These are phyloP conservation scores for Temnothorax unifasciatus DNA, from an alignment of 2,888 invertebrate species.

Conservation along the genomic window DNA sequence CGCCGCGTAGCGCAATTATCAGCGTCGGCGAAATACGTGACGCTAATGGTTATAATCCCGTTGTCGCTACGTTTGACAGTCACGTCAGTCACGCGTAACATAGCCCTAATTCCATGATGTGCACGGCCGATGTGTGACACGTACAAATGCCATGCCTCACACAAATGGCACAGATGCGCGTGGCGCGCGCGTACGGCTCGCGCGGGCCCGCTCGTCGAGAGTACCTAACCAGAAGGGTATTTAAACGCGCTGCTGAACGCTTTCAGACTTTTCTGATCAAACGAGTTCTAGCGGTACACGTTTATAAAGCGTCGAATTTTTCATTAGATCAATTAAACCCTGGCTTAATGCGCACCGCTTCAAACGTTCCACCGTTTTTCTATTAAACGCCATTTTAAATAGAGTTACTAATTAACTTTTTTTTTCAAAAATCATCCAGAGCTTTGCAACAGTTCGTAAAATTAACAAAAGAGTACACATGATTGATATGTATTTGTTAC, in stretches of 20 bases:
- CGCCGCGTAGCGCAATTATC: conserved; percentile 57
- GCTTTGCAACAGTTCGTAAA: neutral
- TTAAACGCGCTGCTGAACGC: conserved; percentile 30
- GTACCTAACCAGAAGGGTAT: conserved; percentile 11
- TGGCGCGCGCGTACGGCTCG: neutral
- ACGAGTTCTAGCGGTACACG: neutral
- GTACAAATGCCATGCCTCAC: conserved; percentile 53
- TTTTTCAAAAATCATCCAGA: neutral
- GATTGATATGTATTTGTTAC: neutral
- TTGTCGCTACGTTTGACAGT: conserved; percentile 58
- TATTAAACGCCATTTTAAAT: neutral
- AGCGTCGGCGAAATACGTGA: conserved; percentile 54
- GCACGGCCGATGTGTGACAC: conserved; percentile 50
- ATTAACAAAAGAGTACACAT: neutral
- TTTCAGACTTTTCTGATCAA: conserved; percentile 6
- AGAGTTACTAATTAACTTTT: neutral
- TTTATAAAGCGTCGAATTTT: conserved; percentile 35
- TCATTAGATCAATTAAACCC: neutral
- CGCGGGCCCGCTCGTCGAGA: neutral
- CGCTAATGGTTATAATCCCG: conserved; percentile 57
- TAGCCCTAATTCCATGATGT: conserved; percentile 52
- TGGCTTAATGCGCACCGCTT: neutral
- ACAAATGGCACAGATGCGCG: conserved; percentile 46
- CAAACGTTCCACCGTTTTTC: neutral
- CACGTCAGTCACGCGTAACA: conserved; percentile 57